A percentile compares a stretch with the other conserved stretches of the same genome.
Conservation (phyloP, 2,797 vertebrate species). For the Sebastes flavidus region DNA sequence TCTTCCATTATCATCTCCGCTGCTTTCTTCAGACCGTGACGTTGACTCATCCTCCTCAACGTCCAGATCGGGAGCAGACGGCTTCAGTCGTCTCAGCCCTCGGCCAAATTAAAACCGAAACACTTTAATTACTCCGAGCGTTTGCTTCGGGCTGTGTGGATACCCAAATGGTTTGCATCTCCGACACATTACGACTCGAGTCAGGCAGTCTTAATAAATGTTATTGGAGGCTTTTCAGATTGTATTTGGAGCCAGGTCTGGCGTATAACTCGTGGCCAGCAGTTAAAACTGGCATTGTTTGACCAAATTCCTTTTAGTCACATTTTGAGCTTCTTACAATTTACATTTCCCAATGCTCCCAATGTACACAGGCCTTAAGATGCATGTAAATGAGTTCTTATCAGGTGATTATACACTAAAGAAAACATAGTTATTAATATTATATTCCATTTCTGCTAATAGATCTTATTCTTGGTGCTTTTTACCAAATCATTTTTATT, state of each 20-base stretch:
- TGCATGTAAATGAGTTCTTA: background rate
- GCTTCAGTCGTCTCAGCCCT: constrained; percentile 35
- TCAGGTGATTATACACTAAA: too few species aligned
- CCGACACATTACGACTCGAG: constrained; percentile 48
- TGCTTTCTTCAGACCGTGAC: background rate
- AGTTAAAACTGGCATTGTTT: constrained; percentile 52
- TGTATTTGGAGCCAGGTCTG: constrained; percentile 35
- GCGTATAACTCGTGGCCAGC: constrained; percentile 29
- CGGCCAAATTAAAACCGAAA: constrained; percentile 59
- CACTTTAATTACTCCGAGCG: constrained; percentile 64
- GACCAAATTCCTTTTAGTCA: constrained; percentile 27
- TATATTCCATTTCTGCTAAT: too few species aligned
- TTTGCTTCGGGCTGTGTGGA: constrained; percentile 50
- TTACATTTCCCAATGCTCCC: constrained; percentile 25
- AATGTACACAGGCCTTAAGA: background rate
- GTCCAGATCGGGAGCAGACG: constrained; percentile 61
- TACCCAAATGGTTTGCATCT: constrained; percentile 49
- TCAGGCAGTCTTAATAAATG: constrained; percentile 49
- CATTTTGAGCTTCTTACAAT: constrained; percentile 25
- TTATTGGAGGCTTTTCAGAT: constrained; percentile 55
- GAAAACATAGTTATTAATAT: too few species aligned
- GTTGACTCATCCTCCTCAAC: constrained; percentile 23
- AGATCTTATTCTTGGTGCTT: background rate
- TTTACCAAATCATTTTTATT: background rate
- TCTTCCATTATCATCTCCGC: background rate